Percentiles rank a stretch among this genome's conserved stretches.
Evolutionary conservation across 2,113 vertebrate species (phyloP).

Genomic region (Corythaeola cristata): DNA sequence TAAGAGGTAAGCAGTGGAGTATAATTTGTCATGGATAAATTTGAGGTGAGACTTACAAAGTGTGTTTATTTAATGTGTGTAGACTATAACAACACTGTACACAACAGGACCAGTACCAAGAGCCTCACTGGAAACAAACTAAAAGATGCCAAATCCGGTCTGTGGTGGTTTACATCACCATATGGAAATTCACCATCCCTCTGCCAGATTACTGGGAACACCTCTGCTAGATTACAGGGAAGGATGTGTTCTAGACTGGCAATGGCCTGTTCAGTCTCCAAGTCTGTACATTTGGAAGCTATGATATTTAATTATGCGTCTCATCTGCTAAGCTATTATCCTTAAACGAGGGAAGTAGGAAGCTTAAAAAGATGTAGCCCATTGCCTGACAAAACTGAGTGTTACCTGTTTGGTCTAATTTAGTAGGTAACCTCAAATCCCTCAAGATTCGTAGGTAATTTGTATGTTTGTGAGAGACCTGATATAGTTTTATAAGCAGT

Average conservation of each 20-base stretch:
- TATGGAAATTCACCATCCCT: not conserved
- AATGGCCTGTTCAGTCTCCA: not conserved
- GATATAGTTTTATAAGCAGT: not conserved
- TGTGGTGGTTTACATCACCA: not conserved
- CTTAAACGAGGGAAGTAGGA: not conserved
- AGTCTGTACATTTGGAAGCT: not conserved
- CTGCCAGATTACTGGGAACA: not conserved
- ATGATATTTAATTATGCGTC: not conserved
- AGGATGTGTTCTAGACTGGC: not conserved
- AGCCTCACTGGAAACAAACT: not conserved
- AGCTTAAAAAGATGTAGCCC: not conserved
- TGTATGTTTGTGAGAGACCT: not conserved
- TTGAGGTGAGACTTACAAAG: not conserved
- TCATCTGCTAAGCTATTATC: not conserved
- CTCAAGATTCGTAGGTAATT: not conserved
- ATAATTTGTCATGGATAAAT: not conserved
- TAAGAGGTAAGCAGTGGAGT: not conserved
- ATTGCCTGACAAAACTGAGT: not conserved
- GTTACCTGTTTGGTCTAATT: not conserved
- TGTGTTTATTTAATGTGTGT: not conserved
- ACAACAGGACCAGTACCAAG: not conserved
- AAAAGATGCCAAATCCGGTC: not conserved
- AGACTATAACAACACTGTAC: not conserved
- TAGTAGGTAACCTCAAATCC: not conserved
- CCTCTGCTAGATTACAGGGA: not conserved